phyloP scores from a whole-genome alignment of 2,113 vertebrate species.

The Chaetodon auriga region DNA sequence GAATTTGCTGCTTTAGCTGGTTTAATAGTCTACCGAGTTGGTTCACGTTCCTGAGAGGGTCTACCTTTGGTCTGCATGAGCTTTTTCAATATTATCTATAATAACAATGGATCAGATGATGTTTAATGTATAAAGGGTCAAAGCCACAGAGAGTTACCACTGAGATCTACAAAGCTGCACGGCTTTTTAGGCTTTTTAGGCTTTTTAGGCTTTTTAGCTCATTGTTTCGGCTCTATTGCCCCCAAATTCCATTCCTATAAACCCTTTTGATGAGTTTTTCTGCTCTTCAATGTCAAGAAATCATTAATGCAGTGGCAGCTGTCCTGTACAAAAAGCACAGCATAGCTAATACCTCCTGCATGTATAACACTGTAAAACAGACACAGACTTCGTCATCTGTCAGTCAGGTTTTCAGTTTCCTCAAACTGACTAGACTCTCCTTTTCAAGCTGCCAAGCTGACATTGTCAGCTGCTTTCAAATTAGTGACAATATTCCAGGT shows the following conservation, averaged over 20 bases:
- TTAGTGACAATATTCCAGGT: slow-evolving; percentile 7
- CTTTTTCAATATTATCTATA: neutral
- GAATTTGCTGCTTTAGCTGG: slow-evolving; percentile 1
- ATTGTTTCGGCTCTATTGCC: slow-evolving; percentile 7
- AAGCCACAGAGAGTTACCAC: too few relatives aligned
- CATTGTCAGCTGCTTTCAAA: neutral
- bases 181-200: slow-evolving; percentile 7
- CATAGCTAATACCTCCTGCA: neutral
- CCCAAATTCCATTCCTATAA: neutral
- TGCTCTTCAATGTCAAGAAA: neutral
- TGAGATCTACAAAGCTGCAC: too few relatives aligned
- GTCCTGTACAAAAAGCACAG: neutral
- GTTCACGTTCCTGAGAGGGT: neutral
- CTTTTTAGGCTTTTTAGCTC: slow-evolving; percentile 12
- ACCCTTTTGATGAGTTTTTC: neutral
- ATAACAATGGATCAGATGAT: slow-evolving; percentile 27
- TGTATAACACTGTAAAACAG: neutral
- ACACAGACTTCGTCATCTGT: neutral
- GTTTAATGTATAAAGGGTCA: neutral
- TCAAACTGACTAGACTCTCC: neutral
- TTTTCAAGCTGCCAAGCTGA: slow-evolving; percentile 10
- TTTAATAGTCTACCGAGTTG: neutral
- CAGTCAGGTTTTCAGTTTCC: neutral
- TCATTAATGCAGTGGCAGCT: neutral
- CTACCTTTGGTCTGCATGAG: slow-evolving; percentile 4